Conservation (phyloP, 2,113 vertebrate species). For the Coryphaenoides rupestris region DNA sequence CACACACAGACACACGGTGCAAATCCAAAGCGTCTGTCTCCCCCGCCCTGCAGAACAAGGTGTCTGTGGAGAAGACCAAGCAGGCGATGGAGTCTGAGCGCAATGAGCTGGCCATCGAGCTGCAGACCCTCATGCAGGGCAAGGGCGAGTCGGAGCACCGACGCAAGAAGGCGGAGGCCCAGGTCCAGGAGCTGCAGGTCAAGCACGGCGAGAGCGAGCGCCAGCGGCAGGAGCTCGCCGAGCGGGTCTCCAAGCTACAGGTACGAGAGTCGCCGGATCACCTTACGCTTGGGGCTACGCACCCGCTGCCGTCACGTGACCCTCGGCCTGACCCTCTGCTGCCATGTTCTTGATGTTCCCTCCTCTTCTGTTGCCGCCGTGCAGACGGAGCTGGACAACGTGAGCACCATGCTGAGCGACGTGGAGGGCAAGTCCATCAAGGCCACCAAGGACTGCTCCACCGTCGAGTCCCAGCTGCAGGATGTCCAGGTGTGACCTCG, state of each 20-base stretch:
- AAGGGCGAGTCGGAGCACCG: slow-evolving; percentile 92
- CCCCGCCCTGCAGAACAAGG: slow-evolving; percentile 80
- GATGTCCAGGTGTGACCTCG: slow-evolving; percentile 84
- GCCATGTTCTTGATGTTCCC: too few relatives aligned
- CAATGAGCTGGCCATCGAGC: slow-evolving; percentile 87
- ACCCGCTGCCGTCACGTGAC: too few relatives aligned
- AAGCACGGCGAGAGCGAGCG: slow-evolving; percentile 87
- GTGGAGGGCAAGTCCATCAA: slow-evolving; percentile 93
- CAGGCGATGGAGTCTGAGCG: slow-evolving; percentile 90
- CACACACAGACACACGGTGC: neutral
- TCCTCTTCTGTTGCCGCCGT: too few relatives aligned
- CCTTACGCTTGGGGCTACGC: too few relatives aligned
- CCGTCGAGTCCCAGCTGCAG: slow-evolving; percentile 93
- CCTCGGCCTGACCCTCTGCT: too few relatives aligned
- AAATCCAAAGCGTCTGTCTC: too few relatives aligned
- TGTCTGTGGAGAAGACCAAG: slow-evolving; percentile 92
- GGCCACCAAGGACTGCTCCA: slow-evolving; percentile 86
- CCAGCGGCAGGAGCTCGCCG: slow-evolving; percentile 77
- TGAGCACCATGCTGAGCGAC: slow-evolving; percentile 79
- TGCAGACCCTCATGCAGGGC: slow-evolving; percentile 86
- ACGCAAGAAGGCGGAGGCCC: slow-evolving; percentile 87
- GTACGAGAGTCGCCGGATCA: slow-evolving; percentile 52
- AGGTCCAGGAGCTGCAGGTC: slow-evolving; percentile 88
- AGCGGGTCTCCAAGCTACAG: slow-evolving; percentile 86
- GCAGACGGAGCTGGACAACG: slow-evolving; percentile 88